Base-by-base conservation (phyloP, 2,888 invertebrate genomes). In the Caenorhabditis afra region DNA sequence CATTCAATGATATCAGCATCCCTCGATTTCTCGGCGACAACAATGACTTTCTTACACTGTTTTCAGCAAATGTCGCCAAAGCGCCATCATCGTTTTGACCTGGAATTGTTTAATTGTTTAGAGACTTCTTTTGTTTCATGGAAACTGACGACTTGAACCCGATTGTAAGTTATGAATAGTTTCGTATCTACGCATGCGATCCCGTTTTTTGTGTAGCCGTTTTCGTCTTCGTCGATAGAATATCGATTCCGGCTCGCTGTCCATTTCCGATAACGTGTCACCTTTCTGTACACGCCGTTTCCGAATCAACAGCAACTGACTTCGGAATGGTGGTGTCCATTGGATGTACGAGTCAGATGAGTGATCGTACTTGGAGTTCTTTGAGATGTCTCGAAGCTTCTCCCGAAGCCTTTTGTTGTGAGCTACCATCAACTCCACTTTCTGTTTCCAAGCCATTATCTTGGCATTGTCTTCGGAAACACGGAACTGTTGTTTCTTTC, bases 391-490 rank as follows among this genome's bases (percentile, higher is more conserved):
- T 23, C 77, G 79, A 11, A 86, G 53, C 44, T 83, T 84, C 62
- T 86, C 86, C n/a, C 86, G 79, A 10, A 86, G 68, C 47, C 83
- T 52, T 82, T 86, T 86, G 59, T 86, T 86, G 55, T 86, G 86
- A 14, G 82, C 83, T 16, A 84, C 86, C 65, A 86, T 77, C 18
- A 84, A 50, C 29, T 86, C 86, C 35, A 83, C 83, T 62, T 84
- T 84, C 65, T 86, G 86, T 35, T 86, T 86, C 86, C 86, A 86
- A 45, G 81, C 68, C 37, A 83, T 71, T 12, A 81, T 67, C 45
- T 81, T 81, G 12, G 79, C 74, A 59, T 80, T 79, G 45, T 86
- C 86, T 23, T 79, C 81, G 16, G 78, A 75, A 3, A 79, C 75
- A 8, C 86, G 70, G 41, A 80, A 78, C 39, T 85, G 83, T 53